A percentile compares a stretch with the other conserved stretches of the same genome.
These are phyloP conservation scores for Antitype chi DNA, from an alignment of 2,888 invertebrate genomes.

Conservation along the genomic window DNA sequence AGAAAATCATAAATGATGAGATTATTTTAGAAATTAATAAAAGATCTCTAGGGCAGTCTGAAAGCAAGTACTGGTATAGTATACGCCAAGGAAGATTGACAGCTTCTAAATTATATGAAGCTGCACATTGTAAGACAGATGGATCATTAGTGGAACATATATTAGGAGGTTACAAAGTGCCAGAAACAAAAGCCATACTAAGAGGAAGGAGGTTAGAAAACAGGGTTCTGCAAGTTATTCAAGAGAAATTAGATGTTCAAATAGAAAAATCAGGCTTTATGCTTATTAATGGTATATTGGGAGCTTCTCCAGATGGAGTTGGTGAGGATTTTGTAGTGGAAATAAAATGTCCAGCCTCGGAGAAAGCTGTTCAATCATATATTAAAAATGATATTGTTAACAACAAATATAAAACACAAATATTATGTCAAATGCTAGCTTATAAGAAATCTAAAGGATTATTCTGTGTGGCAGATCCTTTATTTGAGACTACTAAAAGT, in stretches of 20 bases:
- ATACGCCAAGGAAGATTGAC: conserved; percentile 18
- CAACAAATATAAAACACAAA: conserved; percentile 15
- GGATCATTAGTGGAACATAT: conserved; percentile 15
- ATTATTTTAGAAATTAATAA: too few species aligned
- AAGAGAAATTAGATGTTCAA: too few species aligned
- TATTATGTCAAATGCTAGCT: background rate
- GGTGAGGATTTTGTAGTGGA: conserved; percentile 1
- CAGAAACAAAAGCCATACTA: conserved; percentile 19
- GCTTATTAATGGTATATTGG: too few species aligned
- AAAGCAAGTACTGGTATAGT: conserved; percentile 17
- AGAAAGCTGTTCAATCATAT: conserved; percentile 6
- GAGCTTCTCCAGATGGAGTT: too few species aligned
- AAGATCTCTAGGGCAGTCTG: too few species aligned
- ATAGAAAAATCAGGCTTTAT: too few species aligned
- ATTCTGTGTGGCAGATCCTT: conserved; percentile 19
- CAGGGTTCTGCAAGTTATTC: background rate
- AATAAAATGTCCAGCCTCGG: conserved; percentile 1
- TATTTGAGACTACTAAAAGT: background rate
- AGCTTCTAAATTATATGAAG: conserved; percentile 13
- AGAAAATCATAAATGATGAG: too few species aligned
- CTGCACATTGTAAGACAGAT: conserved; percentile 25
- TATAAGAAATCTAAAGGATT: conserved; percentile 8
- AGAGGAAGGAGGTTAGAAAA: conserved; percentile 23
- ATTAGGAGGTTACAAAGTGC: conserved; percentile 26
- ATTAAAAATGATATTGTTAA: conserved; percentile 7